phyloP scores from a whole-genome alignment of 2,797 vertebrate species.

The Yasuhikotakia modesta region DNA sequence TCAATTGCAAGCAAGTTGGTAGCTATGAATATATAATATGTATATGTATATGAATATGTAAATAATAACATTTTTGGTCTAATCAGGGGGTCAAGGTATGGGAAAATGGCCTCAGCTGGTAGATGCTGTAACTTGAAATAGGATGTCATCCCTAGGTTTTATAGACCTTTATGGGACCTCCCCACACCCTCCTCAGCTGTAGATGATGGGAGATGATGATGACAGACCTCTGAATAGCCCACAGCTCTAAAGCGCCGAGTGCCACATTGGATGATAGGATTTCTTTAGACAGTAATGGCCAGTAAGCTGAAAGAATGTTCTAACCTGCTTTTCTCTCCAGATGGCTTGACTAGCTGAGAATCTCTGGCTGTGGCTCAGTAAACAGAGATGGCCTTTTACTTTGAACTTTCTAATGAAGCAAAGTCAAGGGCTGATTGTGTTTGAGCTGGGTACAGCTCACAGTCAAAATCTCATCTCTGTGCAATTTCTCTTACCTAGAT shows the following conservation, averaged over 20 bases:
- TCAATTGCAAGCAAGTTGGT: not conserved
- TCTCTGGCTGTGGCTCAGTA: constrained; percentile 32
- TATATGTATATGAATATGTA: too few species aligned
- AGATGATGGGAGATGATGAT: constrained; percentile 33
- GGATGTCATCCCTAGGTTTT: not conserved
- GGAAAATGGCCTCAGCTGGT: not conserved
- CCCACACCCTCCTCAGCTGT: constrained; percentile 17
- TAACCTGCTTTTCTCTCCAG: constrained; percentile 28
- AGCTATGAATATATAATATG: too few species aligned
- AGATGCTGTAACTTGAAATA: not conserved
- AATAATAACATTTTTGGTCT: too few species aligned
- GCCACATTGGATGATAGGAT: constrained; percentile 38
- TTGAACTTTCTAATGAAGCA: constrained; percentile 31
- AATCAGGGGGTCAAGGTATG: too few species aligned
- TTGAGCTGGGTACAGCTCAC: constrained; percentile 31
- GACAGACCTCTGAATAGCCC: constrained; percentile 38
- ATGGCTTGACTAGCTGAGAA: constrained; percentile 26
- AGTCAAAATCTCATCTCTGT: constrained; percentile 45
- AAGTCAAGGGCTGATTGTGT: constrained; percentile 35
- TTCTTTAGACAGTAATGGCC: constrained; percentile 39
- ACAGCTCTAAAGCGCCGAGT: constrained; percentile 13
- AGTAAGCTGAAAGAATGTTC: constrained; percentile 40
- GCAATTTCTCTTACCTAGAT: constrained; percentile 50
- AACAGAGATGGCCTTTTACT: constrained; percentile 46
- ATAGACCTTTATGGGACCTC: not conserved